Conservation (phyloP, 2,888 invertebrate genomes). For the Ectropis crepuscularia region DNA sequence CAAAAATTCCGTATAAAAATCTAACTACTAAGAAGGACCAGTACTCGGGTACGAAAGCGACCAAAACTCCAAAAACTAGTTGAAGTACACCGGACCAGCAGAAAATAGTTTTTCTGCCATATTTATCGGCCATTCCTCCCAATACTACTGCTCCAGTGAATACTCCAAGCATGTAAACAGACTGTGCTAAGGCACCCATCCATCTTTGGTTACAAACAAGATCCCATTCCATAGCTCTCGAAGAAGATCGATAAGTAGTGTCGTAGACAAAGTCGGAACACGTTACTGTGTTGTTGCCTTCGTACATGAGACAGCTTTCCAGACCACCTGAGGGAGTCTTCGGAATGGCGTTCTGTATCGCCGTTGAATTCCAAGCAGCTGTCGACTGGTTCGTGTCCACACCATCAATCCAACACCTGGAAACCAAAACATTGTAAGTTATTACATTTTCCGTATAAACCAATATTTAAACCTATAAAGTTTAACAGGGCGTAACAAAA, state of each 20-base stretch:
- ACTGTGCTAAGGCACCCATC: slow-evolving; percentile 93
- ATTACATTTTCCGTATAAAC: not conserved
- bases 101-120: slow-evolving; percentile 92
- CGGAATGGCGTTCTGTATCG: slow-evolving; percentile 85
- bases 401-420: slow-evolving; percentile 86
- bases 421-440: slow-evolving; percentile 50
- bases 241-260: slow-evolving; percentile 88
- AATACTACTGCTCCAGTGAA: slow-evolving; percentile 92
- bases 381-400: slow-evolving; percentile 83
- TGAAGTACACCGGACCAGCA: slow-evolving; percentile 92
- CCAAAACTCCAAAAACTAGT: slow-evolving; percentile 88
- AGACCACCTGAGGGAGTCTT: slow-evolving; percentile 76
- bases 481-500: too few species aligned
- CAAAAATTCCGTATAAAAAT: slow-evolving; percentile 92
- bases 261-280: slow-evolving; percentile 89
- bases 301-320: slow-evolving; percentile 86
- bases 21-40: slow-evolving; percentile 88
- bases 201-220: slow-evolving; percentile 92
- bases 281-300: slow-evolving; percentile 61
- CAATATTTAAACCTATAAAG: not conserved
- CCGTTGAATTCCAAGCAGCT: slow-evolving; percentile 84
- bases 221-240: slow-evolving; percentile 92
- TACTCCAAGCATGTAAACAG: slow-evolving; percentile 93
- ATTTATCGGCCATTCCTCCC: slow-evolving; percentile 93
- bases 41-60: slow-evolving; percentile 92